Base-by-base conservation (phyloP, 2,113 vertebrate genomes). In the Bambusicola thoracicus region DNA sequence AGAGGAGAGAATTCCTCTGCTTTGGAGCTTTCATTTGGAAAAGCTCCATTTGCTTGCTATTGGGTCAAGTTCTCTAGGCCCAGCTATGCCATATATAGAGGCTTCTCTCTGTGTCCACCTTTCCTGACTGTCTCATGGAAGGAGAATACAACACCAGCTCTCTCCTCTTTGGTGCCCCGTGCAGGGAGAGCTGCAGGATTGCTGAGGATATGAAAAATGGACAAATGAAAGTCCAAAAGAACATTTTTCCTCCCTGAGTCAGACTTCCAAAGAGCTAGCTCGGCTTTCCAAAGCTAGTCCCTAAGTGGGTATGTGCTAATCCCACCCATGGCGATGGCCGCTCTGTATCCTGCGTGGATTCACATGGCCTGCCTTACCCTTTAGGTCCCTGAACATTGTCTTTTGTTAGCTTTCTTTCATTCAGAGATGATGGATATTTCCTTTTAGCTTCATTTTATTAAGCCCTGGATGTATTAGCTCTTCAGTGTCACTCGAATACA, bases 361-460 rank as follows among this genome's bases (percentile, higher is more conserved):
- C 85, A 40, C 79, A 85, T 0, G 11, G 61, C 78, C 84, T 87
- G 66, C 77, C 32, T 56, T 36, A 67, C 46, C 74, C 46, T 95
- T 36, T 41, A 59, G 32, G 41, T 63, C 55, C 67, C 66, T 29
- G 51, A 25, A 80, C 24, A 61, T 38, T 15, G 32, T 1, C 6
- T 25, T 80, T 83, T 59, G 51, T 70, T 13, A 2, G 59, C 44
- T 87, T 87, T 63, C 55, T 67, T 80, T 62, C 70, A 49, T 24
- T 76, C 29, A 19, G 18, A 75, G 62, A 77, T 82, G 30, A 94
- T 38, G 30, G 30, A 41, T 77, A 49, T 77, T 91, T 92, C 72
- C 75, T 65, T 85, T 89, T 70, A 92, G 63, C 68, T 63, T 80
- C 73, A 22, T 66, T 81, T 82, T 13, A 81, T 84, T 75, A 89